Evolutionary conservation across 2,797 vertebrate genomes (phyloP).

Genomic region (Eptatretus atami): DNA sequence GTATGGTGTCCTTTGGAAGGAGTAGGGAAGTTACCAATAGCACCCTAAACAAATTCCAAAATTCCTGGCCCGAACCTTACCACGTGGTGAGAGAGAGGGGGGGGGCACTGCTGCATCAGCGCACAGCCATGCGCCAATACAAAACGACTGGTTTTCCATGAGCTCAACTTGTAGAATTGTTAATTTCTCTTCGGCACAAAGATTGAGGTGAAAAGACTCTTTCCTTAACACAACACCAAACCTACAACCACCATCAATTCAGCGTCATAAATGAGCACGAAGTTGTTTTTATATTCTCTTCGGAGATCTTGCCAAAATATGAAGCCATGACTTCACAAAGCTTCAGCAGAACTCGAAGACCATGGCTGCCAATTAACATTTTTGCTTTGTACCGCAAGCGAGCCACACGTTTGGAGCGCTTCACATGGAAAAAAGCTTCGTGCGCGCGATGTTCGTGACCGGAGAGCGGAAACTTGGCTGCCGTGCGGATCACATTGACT

Average conservation of each 20-base stretch:
- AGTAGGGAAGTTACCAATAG: too few species aligned
- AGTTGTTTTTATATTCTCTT: constrained; percentile 99
- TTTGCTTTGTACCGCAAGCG: constrained; percentile 98
- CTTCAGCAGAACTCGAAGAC: constrained; percentile 99
- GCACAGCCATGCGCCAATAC: too few species aligned
- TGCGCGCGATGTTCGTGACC: constrained; percentile 93
- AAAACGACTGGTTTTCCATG: too few species aligned
- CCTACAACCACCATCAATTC: constrained; percentile 46
- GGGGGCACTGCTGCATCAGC: too few species aligned
- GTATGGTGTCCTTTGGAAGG: too few species aligned
- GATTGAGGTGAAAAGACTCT: too few species aligned
- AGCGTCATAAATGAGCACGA: constrained; percentile 94
- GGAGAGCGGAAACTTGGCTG: constrained; percentile 97
- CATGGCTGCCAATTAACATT: constrained; percentile 98
- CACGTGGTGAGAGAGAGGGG: too few species aligned
- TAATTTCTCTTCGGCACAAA: too few species aligned
- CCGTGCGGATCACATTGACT: constrained; percentile 89
- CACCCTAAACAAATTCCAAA: too few species aligned
- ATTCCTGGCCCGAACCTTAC: too few species aligned
- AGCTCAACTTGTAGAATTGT: too few species aligned
- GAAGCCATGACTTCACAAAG: constrained; percentile 98
- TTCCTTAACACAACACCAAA: too few species aligned
- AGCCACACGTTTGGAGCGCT: constrained; percentile 98
- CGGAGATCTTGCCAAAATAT: constrained; percentile 96
- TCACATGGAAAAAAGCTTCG: constrained; percentile 96